These are phyloP conservation scores for Cantharis lateralis DNA, from an alignment of 2,888 invertebrate species.

Conservation along the genomic window DNA sequence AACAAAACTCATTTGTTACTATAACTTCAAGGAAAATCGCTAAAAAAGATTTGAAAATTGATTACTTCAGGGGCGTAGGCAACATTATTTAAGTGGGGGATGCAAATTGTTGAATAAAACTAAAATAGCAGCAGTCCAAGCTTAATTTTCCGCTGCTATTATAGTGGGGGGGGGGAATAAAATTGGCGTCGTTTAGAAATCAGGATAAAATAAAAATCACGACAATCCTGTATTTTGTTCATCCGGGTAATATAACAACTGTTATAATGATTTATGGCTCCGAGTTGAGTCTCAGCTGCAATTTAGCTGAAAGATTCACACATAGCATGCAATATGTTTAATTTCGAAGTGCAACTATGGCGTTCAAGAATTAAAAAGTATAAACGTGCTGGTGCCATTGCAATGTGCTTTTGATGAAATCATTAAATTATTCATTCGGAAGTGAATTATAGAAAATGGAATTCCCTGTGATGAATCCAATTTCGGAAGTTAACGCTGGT, in stretches of 20 bases:
- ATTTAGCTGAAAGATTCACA: neutral
- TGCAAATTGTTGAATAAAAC: neutral
- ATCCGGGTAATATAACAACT: neutral
- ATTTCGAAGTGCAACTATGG: neutral
- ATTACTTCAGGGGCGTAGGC: neutral
- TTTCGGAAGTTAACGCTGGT: neutral
- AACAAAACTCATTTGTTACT: constrained; percentile 8
- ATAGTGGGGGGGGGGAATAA: neutral
- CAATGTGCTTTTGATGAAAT: neutral
- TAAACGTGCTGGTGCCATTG: neutral
- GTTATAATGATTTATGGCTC: too few species aligned
- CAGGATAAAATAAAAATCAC: neutral
- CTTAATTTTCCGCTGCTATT: neutral
- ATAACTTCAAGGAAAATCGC: neutral
- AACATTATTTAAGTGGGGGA: neutral
- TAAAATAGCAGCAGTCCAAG: neutral
- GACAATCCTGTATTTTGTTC: neutral
- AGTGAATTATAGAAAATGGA: neutral
- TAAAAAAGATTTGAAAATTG: neutral
- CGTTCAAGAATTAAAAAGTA: neutral
- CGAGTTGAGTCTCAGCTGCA: neutral
- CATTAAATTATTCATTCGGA: neutral
- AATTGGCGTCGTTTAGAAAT: neutral
- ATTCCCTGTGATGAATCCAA: neutral
- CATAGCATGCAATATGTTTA: neutral